Evolutionary conservation across 2,888 invertebrate genomes (phyloP), one percentile per base, ranked within the genome.

Genomic region (Vesta saturnalis): DNA sequence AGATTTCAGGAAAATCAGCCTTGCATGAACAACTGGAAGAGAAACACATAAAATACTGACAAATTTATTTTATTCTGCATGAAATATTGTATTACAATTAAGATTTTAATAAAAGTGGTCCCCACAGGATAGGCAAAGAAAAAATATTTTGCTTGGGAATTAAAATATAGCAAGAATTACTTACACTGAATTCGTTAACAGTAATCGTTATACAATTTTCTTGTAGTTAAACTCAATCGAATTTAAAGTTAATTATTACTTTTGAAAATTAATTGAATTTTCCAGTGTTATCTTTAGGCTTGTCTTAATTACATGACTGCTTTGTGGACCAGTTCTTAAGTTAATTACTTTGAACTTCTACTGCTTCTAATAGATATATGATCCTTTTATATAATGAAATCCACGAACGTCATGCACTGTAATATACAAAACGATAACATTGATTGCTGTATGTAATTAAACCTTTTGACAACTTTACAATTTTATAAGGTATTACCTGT

Each of bases 1-100:
- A 67, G 59, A 58, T 56, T 62, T 55, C 54, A 54, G 58, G 67
- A 67, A 62, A 67, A 67, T 59, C 43, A 59, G 18, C 62, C 54
- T 46, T 52, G 52, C 47, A 14, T 62, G 52, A 59, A 65, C 30
- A 56, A 57, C 18, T 23, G 47, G 15, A 47, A 15, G 16, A 12
- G 52, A 52, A 19, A 19, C 18, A 52, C 19, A 21, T 52, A 21
- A 21, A 19, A 12, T 47, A 15, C 47, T 14, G 16, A 47, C 16
- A 10, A 19, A 21, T 18, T 52, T 18, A n/a, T 43, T n/a, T n/a
- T n/a, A n/a, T n/a, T n/a, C n/a, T n/a, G n/a, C n/a, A n/a, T n/a
- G n/a, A n/a, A n/a, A n/a, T n/a, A n/a, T n/a, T n/a, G n/a, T n/a
- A n/a, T n/a, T n/a, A n/a, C n/a, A n/a, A n/a, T n/a, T n/a, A n/a